Evolutionary conservation across 2,113 vertebrate genomes (phyloP).

Genomic region (Melanotaenia duboulayi): DNA sequence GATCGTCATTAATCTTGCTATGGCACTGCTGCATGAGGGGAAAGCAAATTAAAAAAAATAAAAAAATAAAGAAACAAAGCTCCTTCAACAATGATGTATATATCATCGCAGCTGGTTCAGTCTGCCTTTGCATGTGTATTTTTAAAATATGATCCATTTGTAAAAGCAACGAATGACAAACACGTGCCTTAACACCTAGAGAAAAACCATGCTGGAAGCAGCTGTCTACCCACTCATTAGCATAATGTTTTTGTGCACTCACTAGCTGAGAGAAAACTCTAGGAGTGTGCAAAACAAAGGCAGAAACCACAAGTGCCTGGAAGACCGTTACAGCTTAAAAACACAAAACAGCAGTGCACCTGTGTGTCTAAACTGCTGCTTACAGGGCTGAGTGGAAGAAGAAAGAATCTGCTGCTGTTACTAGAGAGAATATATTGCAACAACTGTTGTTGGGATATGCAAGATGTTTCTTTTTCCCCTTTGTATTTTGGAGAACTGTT

Average conservation of each 20-base stretch:
- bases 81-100: slow-evolving; percentile 15
- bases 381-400: slow-evolving; percentile 55
- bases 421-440: slow-evolving; percentile 50
- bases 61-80: slow-evolving; percentile 19
- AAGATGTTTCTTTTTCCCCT: slow-evolving; percentile 7
- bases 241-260: slow-evolving; percentile 78
- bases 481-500: slow-evolving; percentile 19
- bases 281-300: slow-evolving; percentile 77
- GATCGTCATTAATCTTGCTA: slow-evolving; percentile 33
- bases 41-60: not conserved
- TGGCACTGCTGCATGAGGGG: slow-evolving; percentile 22
- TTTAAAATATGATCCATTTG: slow-evolving; percentile 39
- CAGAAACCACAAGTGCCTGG: slow-evolving; percentile 81
- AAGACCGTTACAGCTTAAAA: slow-evolving; percentile 80
- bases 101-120: slow-evolving; percentile 12
- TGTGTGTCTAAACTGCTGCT: slow-evolving; percentile 74
- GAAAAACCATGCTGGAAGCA: slow-evolving; percentile 65
- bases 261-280: slow-evolving; percentile 64
- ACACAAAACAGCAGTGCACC: slow-evolving; percentile 81
- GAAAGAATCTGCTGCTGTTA: slow-evolving; percentile 50
- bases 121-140: not conserved
- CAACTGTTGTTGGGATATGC: slow-evolving; percentile 58
- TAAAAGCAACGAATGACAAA: slow-evolving; percentile 45
- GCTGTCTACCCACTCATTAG: slow-evolving; percentile 79
- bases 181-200: slow-evolving; percentile 41